Percentiles rank a stretch among this genome's conserved stretches.
phyloP scores from a whole-genome alignment of 2,888 invertebrate genomes.

The Gastracanthus pulcherrimus region DNA sequence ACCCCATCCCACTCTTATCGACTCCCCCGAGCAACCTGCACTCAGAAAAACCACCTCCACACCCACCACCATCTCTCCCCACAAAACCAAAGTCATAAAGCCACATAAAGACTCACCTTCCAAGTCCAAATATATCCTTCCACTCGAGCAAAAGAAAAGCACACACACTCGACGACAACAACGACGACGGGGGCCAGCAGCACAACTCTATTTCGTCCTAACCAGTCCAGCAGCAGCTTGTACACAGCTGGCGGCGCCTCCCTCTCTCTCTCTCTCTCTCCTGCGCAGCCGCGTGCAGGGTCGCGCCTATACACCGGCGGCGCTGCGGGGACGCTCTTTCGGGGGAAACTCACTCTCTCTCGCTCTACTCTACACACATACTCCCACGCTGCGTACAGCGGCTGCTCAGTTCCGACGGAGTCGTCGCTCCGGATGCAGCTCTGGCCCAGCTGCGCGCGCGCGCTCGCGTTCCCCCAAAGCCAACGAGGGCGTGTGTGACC shows the following conservation, averaged over 20 bases:
- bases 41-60: too few species aligned
- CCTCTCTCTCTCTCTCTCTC: background rate
- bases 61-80: too few species aligned
- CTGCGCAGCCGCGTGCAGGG: constrained; percentile 32
- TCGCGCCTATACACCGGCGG: constrained; percentile 20
- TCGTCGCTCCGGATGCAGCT: constrained; percentile 35
- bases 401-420: constrained; percentile 33
- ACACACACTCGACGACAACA: too few species aligned
- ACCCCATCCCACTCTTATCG: too few species aligned
- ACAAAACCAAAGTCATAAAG: too few species aligned
- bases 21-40: too few species aligned
- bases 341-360: constrained; percentile 1
- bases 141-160: too few species aligned
- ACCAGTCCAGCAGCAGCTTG: too few species aligned
- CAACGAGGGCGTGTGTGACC: background rate
- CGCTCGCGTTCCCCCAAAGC: background rate
- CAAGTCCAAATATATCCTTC: too few species aligned
- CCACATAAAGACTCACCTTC: too few species aligned
- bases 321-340: background rate
- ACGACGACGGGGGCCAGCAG: too few species aligned
- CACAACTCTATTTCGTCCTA: too few species aligned
- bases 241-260: background rate
- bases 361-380: background rate
- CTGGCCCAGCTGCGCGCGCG: background rate
- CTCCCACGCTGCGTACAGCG: background rate